Conservation (phyloP, 2,113 vertebrate species). For the Rhizomys pruinosus region DNA sequence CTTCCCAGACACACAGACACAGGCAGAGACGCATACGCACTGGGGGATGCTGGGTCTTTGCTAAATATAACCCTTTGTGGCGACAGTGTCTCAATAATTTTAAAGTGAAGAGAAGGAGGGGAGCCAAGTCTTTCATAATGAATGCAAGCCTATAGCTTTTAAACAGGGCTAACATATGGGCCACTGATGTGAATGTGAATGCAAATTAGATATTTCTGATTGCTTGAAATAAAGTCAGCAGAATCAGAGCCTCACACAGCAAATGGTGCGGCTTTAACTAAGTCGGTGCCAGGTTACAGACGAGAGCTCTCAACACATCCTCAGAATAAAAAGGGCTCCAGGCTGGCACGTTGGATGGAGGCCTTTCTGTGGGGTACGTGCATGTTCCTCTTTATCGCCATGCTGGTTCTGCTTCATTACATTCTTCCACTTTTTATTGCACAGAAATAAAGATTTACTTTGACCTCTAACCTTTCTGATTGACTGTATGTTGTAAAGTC, state of each 20-base stretch:
- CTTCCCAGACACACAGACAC: constrained; percentile 75
- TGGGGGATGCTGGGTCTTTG: constrained; percentile 74
- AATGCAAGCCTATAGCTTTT: constrained; percentile 90
- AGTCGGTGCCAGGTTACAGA: constrained; percentile 83
- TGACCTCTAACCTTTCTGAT: constrained; percentile 11
- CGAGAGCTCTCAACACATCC: constrained; percentile 78
- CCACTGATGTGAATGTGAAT: constrained; percentile 90
- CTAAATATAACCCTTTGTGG: constrained; percentile 84
- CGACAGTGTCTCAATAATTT: constrained; percentile 86
- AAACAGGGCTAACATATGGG: constrained; percentile 92
- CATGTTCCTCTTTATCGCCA: background rate
- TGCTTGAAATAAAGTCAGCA: constrained; percentile 90
- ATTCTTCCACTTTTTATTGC: background rate
- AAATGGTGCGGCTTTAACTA: constrained; percentile 88
- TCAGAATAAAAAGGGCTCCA: constrained; percentile 69
- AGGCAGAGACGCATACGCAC: constrained; percentile 67
- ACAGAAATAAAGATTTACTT: background rate
- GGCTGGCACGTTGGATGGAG: constrained; percentile 72
- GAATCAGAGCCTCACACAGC: constrained; percentile 87
- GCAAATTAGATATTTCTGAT: constrained; percentile 91
- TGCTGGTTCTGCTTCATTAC: background rate
- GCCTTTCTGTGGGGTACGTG: constrained; percentile 66
- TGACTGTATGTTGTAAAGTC: background rate
- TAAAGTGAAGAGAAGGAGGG: constrained; percentile 84
- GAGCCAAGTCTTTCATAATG: constrained; percentile 89